A percentile compares a stretch with the other conserved stretches of the same genome.
phyloP scores from a whole-genome alignment of 1,140 invertebrate species.

The Trichomalopsis sarcophagae region DNA sequence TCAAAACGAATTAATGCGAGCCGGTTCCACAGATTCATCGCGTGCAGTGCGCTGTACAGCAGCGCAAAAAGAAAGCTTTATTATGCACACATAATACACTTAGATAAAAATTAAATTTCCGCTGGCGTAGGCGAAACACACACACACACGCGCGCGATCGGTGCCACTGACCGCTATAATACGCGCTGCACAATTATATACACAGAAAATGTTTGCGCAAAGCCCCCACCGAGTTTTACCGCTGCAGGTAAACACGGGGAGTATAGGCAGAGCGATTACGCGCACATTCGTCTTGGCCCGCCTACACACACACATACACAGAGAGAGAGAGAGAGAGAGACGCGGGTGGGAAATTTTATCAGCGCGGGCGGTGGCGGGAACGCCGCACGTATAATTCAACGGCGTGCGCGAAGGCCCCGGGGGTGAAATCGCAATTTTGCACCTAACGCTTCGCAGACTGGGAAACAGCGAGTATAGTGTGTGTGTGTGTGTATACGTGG shows the following conservation, averaged over 20 bases:
- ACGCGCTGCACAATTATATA: no score
- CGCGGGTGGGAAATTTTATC: slow-evolving; percentile 10
- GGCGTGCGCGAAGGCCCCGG: no score
- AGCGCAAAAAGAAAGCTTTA: neutral
- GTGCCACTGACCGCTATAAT: no score
- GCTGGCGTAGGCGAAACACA: neutral
- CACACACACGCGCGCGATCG: no score
- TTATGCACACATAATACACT: neutral
- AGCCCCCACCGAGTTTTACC: no score
- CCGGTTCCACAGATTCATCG: neutral
- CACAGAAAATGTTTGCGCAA: no score
- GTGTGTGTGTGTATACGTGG: no score
- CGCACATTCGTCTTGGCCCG: slow-evolving; percentile 8
- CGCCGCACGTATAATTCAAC: neutral
- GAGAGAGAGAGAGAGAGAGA: no score
- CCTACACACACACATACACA: neutral
- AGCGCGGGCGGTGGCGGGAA: neutral
- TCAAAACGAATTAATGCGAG: neutral
- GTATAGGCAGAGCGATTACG: slow-evolving; percentile 1
- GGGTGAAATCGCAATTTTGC: slow-evolving; percentile 34
- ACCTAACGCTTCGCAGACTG: neutral
- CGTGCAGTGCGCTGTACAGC: no score
- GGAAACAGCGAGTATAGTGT: neutral
- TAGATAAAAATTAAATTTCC: neutral
- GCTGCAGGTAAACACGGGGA: neutral